Evolutionary conservation across 2,888 invertebrate species (phyloP).

Genomic region (Xestia c-nigrum): DNA sequence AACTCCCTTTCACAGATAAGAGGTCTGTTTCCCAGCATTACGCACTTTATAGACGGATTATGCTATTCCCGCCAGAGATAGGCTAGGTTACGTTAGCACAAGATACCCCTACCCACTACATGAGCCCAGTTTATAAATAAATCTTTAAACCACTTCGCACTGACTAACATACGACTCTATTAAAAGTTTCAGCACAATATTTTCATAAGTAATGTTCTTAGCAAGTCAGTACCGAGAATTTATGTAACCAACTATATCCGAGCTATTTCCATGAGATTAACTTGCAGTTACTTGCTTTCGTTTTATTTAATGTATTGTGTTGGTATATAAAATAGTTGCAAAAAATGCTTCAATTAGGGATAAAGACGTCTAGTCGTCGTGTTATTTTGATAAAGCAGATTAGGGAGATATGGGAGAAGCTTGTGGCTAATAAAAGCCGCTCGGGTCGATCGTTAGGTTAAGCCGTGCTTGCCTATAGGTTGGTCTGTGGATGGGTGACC

Average conservation of each 20-base stretch:
- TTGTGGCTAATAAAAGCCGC: too few species aligned
- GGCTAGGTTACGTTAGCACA: not conserved
- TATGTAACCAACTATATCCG: conserved; percentile 26
- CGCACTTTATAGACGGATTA: not conserved
- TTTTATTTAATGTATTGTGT: conserved; percentile 19
- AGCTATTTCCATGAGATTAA: conserved; percentile 18
- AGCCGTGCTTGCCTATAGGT: too few species aligned
- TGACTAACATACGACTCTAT: conserved; percentile 1
- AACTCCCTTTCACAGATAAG: not conserved
- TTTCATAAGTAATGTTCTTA: conserved; percentile 13
- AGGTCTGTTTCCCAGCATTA: not conserved
- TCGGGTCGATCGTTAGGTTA: too few species aligned
- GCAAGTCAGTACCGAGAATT: conserved; percentile 20
- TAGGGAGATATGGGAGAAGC: too few species aligned
- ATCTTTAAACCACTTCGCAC: not conserved
- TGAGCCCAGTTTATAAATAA: not conserved
- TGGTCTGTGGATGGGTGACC: too few species aligned
- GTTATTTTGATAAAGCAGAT: not conserved
- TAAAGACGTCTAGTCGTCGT: not conserved
- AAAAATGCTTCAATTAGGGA: conserved; percentile 6
- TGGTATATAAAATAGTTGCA: not conserved
- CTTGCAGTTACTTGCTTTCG: not conserved
- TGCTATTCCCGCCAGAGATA: not conserved
- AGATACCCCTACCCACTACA: not conserved
- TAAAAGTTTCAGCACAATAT: conserved; percentile 40